A percentile compares a stretch with the other conserved stretches of the same genome.
These are phyloP conservation scores for Melinaea menophilus DNA, from an alignment of 2,888 invertebrate species.

Conservation along the genomic window DNA sequence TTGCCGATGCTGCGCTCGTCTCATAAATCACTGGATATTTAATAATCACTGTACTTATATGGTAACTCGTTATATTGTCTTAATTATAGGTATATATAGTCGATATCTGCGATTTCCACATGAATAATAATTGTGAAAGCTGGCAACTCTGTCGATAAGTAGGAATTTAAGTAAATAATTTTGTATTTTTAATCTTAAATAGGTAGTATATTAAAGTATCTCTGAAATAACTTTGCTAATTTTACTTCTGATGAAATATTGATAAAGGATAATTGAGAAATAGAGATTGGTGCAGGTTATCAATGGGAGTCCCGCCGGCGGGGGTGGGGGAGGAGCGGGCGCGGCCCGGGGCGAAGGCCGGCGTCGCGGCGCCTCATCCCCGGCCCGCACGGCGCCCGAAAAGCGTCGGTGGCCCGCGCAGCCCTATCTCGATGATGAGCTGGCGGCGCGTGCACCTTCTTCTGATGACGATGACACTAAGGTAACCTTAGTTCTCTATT, in stretches of 20 bases:
- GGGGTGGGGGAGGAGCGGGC: slow-evolving; percentile 34
- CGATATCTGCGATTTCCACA: no score
- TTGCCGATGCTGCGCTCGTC: no score
- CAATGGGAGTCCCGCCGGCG: slow-evolving; percentile 55
- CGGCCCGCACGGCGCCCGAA: slow-evolving; percentile 80
- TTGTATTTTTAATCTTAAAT: no score
- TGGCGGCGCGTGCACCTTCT: slow-evolving; percentile 49
- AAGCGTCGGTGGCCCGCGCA: slow-evolving; percentile 85
- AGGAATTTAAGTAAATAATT: no score
- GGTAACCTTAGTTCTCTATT: slow-evolving; percentile 38
- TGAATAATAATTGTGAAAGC: no score
- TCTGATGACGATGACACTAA: slow-evolving; percentile 65
- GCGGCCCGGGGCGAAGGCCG: slow-evolving; percentile 51
- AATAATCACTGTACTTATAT: no score
- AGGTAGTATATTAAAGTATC: no score
- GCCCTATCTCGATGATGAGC: slow-evolving; percentile 50
- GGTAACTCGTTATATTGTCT: no score
- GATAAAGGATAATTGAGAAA: slow-evolving; percentile 22
- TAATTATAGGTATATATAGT: no score
- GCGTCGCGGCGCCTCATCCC: slow-evolving; percentile 67
- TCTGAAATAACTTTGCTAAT: no score
- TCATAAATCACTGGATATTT: no score
- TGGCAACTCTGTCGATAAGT: no score
- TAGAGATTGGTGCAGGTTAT: slow-evolving; percentile 56
- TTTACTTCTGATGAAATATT: slow-evolving; percentile 11